Evolutionary conservation across 1,140 invertebrate genomes (phyloP).

Genomic region (Heliconius melpomene): DNA sequence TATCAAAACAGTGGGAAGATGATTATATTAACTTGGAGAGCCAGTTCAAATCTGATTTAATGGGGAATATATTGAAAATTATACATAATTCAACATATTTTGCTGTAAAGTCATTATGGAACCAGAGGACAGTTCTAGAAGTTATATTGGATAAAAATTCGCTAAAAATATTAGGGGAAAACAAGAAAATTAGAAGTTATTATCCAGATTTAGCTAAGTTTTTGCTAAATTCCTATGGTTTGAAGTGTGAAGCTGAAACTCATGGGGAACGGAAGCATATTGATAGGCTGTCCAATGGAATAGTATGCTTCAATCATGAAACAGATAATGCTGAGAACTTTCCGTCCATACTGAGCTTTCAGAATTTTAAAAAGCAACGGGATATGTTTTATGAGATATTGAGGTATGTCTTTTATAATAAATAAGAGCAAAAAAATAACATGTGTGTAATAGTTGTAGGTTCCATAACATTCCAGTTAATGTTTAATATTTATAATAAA

Average conservation of each 20-base stretch:
- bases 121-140: slow-evolving; percentile 58
- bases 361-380: slow-evolving; percentile 90
- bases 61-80: slow-evolving; percentile 58
- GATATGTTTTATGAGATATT: slow-evolving; percentile 91
- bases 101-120: slow-evolving; percentile 72
- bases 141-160: slow-evolving; percentile 72
- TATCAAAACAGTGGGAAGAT: slow-evolving; percentile 66
- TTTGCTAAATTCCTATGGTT: slow-evolving; percentile 65
- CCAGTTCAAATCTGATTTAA: slow-evolving; percentile 48
- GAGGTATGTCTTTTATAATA: slow-evolving; percentile 57
- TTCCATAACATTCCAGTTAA: too few species aligned
- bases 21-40: slow-evolving; percentile 50
- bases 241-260: slow-evolving; percentile 63
- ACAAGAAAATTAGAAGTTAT: slow-evolving; percentile 67
- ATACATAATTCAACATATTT: slow-evolving; percentile 78
- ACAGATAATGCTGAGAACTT: slow-evolving; percentile 93
- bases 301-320: slow-evolving; percentile 82
- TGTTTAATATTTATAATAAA: too few species aligned
- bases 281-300: slow-evolving; percentile 52
- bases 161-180: slow-evolving; percentile 70
- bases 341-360: slow-evolving; percentile 86
- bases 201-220: slow-evolving; percentile 72
- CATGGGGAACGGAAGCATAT: slow-evolving; percentile 47
- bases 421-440: too few species aligned
- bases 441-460: too few species aligned